These are phyloP conservation scores for Strigops habroptila DNA, from an alignment of 2,113 vertebrate genomes.

Conservation along the genomic window DNA sequence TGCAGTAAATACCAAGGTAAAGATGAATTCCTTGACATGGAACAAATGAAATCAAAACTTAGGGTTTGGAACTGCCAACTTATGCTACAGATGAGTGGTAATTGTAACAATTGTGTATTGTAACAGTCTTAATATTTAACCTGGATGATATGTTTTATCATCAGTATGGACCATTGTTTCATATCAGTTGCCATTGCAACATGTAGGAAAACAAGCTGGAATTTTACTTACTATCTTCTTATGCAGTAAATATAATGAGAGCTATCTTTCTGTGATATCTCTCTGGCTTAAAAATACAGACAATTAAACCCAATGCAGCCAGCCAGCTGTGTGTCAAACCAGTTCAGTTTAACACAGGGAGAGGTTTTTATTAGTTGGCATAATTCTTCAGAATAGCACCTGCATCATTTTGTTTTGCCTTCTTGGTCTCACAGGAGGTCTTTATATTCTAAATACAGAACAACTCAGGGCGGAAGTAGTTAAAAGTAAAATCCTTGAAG, in stretches of 20 bases:
- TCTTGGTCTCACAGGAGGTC: background rate
- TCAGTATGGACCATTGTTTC: background rate
- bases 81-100: background rate
- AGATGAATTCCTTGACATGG: background rate
- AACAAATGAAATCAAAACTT: background rate
- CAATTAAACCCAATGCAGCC: background rate
- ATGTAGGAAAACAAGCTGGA: background rate
- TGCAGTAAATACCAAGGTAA: background rate
- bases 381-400: background rate
- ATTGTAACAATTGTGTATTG: background rate
- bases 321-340: background rate
- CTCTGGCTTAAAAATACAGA: conserved; percentile 3
- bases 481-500: background rate
- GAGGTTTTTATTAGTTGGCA: background rate
- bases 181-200: background rate
- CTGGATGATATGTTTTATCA: background rate
- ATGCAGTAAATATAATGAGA: background rate
- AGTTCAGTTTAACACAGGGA: background rate
- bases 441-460: background rate
- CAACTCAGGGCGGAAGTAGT: background rate
- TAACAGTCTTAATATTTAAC: background rate
- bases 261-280: background rate
- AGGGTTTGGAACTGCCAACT: background rate
- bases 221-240: background rate
- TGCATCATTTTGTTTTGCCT: background rate